A percentile compares a stretch with the other conserved stretches of the same genome.
Evolutionary conservation across 2,888 invertebrate species (phyloP).

Genomic region (Sesamia inferens): DNA sequence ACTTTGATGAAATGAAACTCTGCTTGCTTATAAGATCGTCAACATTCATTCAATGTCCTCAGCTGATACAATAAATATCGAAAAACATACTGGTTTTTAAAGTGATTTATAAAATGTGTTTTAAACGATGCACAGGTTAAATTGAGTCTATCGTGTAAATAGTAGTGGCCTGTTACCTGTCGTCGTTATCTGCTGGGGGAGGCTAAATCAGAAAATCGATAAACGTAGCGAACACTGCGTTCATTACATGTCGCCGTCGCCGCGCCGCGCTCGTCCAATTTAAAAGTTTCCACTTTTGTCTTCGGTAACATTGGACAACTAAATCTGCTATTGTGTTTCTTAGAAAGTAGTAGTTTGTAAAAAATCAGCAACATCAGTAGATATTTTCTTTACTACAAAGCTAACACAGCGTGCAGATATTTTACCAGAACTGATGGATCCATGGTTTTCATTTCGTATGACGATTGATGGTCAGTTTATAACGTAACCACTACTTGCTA

Average conservation of each 20-base stretch:
- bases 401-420: background rate
- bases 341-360: background rate
- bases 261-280: constrained; percentile 68
- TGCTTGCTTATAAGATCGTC: background rate
- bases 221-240: constrained; percentile 72
- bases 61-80: background rate
- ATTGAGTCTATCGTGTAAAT: constrained; percentile 50
- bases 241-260: constrained; percentile 72
- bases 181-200: constrained; percentile 84
- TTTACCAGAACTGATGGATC: background rate
- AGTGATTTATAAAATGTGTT: constrained; percentile 32
- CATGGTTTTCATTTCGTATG: background rate
- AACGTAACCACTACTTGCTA: constrained; percentile 8
- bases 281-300: constrained; percentile 73
- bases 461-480: background rate
- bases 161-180: constrained; percentile 75
- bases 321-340: constrained; percentile 63
- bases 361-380: background rate
- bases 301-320: constrained; percentile 61
- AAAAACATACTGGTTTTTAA: background rate
- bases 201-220: constrained; percentile 89
- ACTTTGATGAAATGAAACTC: background rate
- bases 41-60: background rate
- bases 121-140: constrained; percentile 36
- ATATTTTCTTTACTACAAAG: background rate